phyloP scores from a whole-genome alignment of 1,140 invertebrate species.

The Drosophila busckii region DNA sequence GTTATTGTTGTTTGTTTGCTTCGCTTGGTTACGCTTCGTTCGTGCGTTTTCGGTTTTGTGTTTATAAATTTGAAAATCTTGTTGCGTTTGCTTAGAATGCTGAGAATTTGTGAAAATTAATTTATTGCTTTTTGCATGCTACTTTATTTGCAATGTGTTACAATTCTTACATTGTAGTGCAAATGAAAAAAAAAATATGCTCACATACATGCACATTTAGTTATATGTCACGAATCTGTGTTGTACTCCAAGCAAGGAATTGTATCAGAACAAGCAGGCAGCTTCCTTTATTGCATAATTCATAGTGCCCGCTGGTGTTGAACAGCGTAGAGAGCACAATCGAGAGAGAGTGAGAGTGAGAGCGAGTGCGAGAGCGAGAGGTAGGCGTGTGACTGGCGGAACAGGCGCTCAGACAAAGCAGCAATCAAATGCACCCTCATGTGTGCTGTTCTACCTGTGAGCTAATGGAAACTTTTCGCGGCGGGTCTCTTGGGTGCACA shows the following conservation, averaged over 20 bases:
- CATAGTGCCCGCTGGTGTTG: slow-evolving; percentile 66
- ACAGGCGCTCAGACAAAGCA: slow-evolving; percentile 3
- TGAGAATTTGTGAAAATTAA: slow-evolving; percentile 67
- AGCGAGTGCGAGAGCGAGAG: background rate
- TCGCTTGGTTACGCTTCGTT: slow-evolving; percentile 61
- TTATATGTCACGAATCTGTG: slow-evolving; percentile 9
- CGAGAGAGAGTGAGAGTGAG: background rate
- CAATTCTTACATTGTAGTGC: slow-evolving; percentile 17
- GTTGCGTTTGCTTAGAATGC: slow-evolving; percentile 37
- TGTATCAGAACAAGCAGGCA: background rate
- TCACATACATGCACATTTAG: slow-evolving; percentile 6
- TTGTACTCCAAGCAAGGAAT: slow-evolving; percentile 16
- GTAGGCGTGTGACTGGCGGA: background rate
- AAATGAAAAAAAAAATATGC: background rate
- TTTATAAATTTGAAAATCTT: slow-evolving; percentile 46
- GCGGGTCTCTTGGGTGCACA: background rate
- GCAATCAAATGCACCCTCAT: slow-evolving; percentile 54
- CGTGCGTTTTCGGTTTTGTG: slow-evolving; percentile 34
- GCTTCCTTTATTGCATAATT: slow-evolving; percentile 65
- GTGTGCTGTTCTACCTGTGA: slow-evolving; percentile 45
- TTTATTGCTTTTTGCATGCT: slow-evolving; percentile 59
- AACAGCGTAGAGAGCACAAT: background rate
- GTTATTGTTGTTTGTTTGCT: slow-evolving; percentile 39
- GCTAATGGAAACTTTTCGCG: slow-evolving; percentile 37
- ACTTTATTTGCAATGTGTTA: slow-evolving; percentile 39